These are phyloP conservation scores for Mythimna pallens DNA, from an alignment of 2,888 invertebrate species.

Conservation along the genomic window DNA sequence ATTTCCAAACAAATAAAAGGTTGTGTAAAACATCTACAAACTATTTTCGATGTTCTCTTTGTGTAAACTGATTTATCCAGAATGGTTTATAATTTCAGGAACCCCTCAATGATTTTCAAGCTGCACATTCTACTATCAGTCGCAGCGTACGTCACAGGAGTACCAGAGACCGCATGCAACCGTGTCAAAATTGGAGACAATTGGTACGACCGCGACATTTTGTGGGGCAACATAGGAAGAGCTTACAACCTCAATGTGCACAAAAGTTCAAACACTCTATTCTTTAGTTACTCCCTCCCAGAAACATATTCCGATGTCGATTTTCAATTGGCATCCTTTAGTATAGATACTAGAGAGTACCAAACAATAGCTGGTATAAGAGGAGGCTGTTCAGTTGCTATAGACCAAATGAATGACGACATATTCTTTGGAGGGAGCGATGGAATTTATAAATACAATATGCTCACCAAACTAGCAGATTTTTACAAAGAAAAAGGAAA, in stretches of 20 bases:
- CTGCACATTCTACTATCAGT: conserved; percentile 51
- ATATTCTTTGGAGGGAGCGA: conserved; percentile 82
- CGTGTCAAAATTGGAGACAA: conserved; percentile 72
- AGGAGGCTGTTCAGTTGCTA: conserved; percentile 80
- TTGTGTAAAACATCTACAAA: neutral
- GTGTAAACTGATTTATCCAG: neutral
- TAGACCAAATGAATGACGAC: conserved; percentile 76
- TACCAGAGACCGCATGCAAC: conserved; percentile 71
- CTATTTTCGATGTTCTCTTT: neutral
- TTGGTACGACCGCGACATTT: conserved; percentile 75
- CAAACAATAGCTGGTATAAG: conserved; percentile 75
- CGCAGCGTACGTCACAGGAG: conserved; percentile 17
- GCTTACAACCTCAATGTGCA: conserved; percentile 78
- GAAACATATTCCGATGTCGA: conserved; percentile 77
- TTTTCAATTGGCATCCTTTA: conserved; percentile 76
- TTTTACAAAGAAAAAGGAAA: conserved; percentile 76
- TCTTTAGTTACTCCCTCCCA: conserved; percentile 77
- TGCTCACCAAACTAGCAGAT: conserved; percentile 77
- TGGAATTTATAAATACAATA: conserved; percentile 81
- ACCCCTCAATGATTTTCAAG: conserved; percentile 43
- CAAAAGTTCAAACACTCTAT: conserved; percentile 74
- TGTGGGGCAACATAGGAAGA: conserved; percentile 73
- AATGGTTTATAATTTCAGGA: conserved; percentile 46
- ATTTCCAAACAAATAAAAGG: neutral
- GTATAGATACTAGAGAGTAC: conserved; percentile 74